Evolutionary conservation across 1,140 invertebrate species (phyloP).

Genomic region (Sycobia sp.): DNA sequence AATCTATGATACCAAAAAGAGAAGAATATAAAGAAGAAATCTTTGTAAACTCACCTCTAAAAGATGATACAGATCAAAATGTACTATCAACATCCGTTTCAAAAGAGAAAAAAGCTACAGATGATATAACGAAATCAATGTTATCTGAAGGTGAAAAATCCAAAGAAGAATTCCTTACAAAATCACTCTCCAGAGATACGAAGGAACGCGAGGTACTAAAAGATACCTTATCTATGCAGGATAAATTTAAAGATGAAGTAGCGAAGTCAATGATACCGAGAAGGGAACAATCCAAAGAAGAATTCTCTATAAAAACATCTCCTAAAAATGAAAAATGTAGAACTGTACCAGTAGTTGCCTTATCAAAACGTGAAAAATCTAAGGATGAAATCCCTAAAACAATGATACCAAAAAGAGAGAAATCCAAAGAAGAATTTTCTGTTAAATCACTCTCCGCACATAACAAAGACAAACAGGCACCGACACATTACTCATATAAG

Average conservation of each 20-base stretch:
- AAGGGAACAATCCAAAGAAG: constrained; percentile 13
- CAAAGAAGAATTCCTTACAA: constrained; percentile 5
- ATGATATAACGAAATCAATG: constrained; percentile 3
- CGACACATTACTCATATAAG: too few species aligned
- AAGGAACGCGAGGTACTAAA: background rate
- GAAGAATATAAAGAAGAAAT: constrained; percentile 30
- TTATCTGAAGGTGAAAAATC: constrained; percentile 18
- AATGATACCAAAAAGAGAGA: constrained; percentile 28
- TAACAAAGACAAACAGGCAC: too few species aligned
- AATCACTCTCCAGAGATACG: constrained; percentile 3
- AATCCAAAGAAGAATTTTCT: constrained; percentile 29
- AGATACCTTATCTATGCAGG: background rate
- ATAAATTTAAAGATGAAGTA: background rate
- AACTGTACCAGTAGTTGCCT: background rate
- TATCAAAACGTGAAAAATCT: constrained; percentile 6
- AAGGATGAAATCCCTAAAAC: constrained; percentile 25
- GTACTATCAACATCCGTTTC: too few species aligned
- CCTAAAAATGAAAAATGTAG: background rate
- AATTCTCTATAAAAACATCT: constrained; percentile 1
- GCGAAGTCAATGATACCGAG: constrained; percentile 2
- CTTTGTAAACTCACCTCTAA: constrained; percentile 16
- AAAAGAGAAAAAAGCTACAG: constrained; percentile 1
- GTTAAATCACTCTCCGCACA: background rate
- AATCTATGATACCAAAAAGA: constrained; percentile 5
- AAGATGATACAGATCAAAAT: constrained; percentile 1